A percentile compares a stretch with the other conserved stretches of the same genome.
Evolutionary conservation across 1,140 invertebrate genomes (phyloP).

Genomic region (Drosophila truncata): DNA sequence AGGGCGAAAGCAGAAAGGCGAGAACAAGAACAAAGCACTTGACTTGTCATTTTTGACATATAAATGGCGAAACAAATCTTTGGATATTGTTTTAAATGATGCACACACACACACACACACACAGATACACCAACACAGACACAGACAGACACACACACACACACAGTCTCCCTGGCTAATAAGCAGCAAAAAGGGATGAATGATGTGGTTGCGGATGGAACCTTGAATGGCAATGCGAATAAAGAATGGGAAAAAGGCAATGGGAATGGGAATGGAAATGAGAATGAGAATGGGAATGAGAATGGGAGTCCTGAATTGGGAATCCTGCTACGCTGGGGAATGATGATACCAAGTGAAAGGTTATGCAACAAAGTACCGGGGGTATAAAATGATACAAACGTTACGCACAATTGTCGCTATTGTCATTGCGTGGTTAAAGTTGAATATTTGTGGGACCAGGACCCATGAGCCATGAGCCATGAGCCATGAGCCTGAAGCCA

Average conservation of each 20-base stretch:
- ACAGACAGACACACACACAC: not conserved
- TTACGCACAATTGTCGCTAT: slow-evolving; percentile 42
- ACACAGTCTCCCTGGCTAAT: slow-evolving; percentile 48
- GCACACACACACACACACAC: slow-evolving; percentile 41
- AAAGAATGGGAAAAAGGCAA: not conserved
- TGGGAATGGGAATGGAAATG: not conserved
- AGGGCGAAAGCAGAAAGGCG: slow-evolving; percentile 29
- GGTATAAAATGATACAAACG: slow-evolving; percentile 20
- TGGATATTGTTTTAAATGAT: slow-evolving; percentile 81
- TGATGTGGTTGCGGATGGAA: slow-evolving; percentile 31
- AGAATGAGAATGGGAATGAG: not conserved
- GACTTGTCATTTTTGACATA: slow-evolving; percentile 80
- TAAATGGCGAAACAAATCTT: slow-evolving; percentile 81
- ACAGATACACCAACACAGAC: slow-evolving; percentile 1
- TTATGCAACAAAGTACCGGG: slow-evolving; percentile 39
- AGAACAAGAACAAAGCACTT: slow-evolving; percentile 69
- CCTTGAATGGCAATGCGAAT: slow-evolving; percentile 25
- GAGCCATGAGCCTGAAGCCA: not conserved
- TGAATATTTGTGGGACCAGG: slow-evolving; percentile 15
- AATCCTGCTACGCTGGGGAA: not conserved
- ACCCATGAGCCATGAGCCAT: not conserved
- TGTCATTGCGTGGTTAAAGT: slow-evolving; percentile 40
- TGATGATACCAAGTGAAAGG: slow-evolving; percentile 1
- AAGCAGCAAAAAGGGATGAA: slow-evolving; percentile 50
- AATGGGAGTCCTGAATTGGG: not conserved